phyloP scores from a whole-genome alignment of 2,797 vertebrate species.

The Acipenser transmontanus region DNA sequence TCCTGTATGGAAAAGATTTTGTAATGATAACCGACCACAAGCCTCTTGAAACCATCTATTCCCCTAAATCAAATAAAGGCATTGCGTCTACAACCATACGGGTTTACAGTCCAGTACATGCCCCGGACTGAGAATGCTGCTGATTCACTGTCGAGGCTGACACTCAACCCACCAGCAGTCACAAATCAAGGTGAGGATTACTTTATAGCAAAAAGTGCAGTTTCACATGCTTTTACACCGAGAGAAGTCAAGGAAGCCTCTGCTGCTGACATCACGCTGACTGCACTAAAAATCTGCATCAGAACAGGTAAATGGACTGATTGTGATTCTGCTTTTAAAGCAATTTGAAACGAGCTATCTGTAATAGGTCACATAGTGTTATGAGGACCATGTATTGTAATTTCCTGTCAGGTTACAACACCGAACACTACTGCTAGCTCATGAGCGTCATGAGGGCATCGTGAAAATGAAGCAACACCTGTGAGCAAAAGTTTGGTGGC shows the following conservation, averaged over 20 bases:
- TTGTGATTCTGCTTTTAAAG: too few species aligned
- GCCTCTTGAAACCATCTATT: constrained; percentile 15
- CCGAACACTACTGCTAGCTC: too few species aligned
- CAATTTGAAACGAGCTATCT: too few species aligned
- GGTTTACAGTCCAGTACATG: constrained; percentile 15
- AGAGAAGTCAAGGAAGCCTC: constrained; percentile 19
- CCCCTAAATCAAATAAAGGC: constrained; percentile 12
- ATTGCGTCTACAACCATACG: constrained; percentile 12
- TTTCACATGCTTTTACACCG: constrained; percentile 15
- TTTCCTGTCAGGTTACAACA: background rate
- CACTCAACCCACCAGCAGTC: background rate
- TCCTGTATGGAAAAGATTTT: background rate
- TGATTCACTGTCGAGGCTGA: constrained; percentile 14
- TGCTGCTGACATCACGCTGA: background rate
- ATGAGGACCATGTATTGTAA: background rate
- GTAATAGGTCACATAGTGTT: too few species aligned
- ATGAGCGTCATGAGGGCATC: background rate
- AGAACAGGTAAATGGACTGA: too few species aligned
- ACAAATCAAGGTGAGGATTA: constrained; percentile 18
- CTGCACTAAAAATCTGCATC: too few species aligned
- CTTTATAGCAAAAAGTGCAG: constrained; percentile 21
- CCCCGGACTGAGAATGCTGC: constrained; percentile 19
- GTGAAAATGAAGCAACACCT: background rate
- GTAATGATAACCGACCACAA: constrained; percentile 17
- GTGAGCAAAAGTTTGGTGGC: background rate